A percentile compares a stretch with the other conserved stretches of the same genome.
These are phyloP conservation scores for Eupithecia abbreviata DNA, from an alignment of 2,888 invertebrate species.

Conservation along the genomic window DNA sequence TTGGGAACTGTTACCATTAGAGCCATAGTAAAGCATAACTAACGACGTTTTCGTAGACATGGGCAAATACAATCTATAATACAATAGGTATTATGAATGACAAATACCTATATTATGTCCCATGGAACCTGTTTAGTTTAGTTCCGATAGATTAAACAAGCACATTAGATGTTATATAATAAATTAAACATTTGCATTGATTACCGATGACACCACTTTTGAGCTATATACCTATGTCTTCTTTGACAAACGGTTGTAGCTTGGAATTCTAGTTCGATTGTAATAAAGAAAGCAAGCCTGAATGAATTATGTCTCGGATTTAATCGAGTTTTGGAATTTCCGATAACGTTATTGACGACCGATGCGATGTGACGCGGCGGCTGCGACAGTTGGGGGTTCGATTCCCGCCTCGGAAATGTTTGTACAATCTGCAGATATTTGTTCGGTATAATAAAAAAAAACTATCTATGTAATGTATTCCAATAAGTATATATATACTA, in stretches of 20 bases:
- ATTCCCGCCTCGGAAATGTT: too few species aligned
- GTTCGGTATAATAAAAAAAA: too few species aligned
- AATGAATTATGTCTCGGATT: background rate
- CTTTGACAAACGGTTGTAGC: background rate
- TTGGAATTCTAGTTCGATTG: background rate
- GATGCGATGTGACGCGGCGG: too few species aligned
- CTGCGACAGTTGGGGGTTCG: too few species aligned
- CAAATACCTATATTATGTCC: background rate
- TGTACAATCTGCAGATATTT: too few species aligned
- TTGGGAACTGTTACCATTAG: too few species aligned
- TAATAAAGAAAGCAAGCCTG: background rate
- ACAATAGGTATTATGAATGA: background rate
- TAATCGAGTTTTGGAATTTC: background rate
- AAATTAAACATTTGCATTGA: background rate
- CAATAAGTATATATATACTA: too few species aligned
- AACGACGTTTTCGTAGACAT: background rate
- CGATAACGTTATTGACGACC: too few species aligned
- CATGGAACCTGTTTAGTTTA: background rate
- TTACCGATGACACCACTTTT: background rate
- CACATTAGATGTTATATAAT: background rate
- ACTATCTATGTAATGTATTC: too few species aligned
- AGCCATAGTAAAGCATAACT: background rate
- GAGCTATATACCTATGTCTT: background rate
- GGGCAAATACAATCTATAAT: background rate
- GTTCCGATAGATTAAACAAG: background rate